These are phyloP conservation scores for Microvelia longipes DNA, from an alignment of 1,140 invertebrate species.

Conservation along the genomic window DNA sequence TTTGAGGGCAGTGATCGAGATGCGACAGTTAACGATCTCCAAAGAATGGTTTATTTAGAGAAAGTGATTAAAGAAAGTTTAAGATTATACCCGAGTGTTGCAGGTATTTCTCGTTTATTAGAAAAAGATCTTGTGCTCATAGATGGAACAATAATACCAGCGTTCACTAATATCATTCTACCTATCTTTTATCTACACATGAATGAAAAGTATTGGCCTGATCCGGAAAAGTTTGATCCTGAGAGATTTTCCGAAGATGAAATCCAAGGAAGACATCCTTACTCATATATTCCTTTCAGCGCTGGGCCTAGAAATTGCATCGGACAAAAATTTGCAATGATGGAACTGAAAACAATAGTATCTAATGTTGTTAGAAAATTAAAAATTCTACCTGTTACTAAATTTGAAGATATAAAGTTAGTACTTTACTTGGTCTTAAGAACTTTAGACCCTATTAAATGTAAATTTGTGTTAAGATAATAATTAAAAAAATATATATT, in stretches of 20 bases:
- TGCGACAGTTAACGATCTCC: constrained; percentile 9
- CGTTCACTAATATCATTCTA: neutral
- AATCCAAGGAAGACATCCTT: neutral
- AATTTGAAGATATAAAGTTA: neutral
- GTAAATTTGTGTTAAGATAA: neutral
- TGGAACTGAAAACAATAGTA: neutral
- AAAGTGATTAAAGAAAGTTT: constrained; percentile 29
- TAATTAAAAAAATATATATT: too few species aligned
- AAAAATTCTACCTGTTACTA: neutral
- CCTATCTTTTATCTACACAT: neutral
- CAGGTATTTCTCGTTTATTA: constrained; percentile 29
- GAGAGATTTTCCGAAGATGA: neutral
- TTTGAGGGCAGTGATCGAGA: neutral
- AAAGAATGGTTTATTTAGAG: constrained; percentile 32
- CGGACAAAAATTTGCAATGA: neutral
- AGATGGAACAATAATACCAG: neutral
- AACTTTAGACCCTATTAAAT: neutral
- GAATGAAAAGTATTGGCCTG: neutral
- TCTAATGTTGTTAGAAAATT: neutral
- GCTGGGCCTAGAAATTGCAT: neutral
- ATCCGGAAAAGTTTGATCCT: neutral
- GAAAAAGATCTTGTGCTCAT: constrained; percentile 5
- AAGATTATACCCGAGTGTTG: constrained; percentile 34
- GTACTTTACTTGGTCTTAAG: neutral
- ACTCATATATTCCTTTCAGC: neutral